Base-by-base conservation (phyloP, 2,888 invertebrate species). In the Sicus ferrugineus region DNA sequence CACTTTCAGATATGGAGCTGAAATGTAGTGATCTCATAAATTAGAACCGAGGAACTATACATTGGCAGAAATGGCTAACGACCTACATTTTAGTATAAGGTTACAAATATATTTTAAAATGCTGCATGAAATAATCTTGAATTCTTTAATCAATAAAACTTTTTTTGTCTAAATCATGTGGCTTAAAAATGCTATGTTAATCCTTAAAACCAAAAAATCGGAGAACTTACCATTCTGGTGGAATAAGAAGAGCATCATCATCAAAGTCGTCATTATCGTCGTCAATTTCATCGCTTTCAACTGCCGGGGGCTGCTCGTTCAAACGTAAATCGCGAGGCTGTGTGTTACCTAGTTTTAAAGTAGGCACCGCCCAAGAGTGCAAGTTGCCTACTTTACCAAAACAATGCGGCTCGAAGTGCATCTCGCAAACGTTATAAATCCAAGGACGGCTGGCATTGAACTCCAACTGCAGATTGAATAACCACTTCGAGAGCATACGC, bases 351-450 rank as follows among this genome's bases (percentile, higher is more conserved):
- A 62, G 42, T 11, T n/a, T 14, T 19, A 68, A 23, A 31, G 69
- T 69, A 0, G 69, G 69, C 21, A 69, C 65, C 3, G 69, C 69
- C 46, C 59, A 58, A 6, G 56, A 28, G 46, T 31, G 31, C 19
- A 50, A 14, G 34, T 59, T 58, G 48, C 63, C 63, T 2, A 58
- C 56, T 9, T 52, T 68, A 6, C 63, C 69, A 48, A 71, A 73
- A 21, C 66, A 68, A 16, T 68, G 34, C 16, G 56, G 42, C 28
- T 70, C 70, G 28, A 73, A 73, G 67, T 73, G 73, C 56, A 58
- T 34, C 52, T 71, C 73, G 19, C 73, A 73, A 4, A 73, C 70
- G 28, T 70, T 68, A 46, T 71, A 71, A 28, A 58, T 66, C 50
- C 66, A 50, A n/a, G 71, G 66, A 19, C 70, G 69, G 46, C 61